Base-by-base conservation (phyloP, 2,797 vertebrate genomes). In the Sebastes miniatus region DNA sequence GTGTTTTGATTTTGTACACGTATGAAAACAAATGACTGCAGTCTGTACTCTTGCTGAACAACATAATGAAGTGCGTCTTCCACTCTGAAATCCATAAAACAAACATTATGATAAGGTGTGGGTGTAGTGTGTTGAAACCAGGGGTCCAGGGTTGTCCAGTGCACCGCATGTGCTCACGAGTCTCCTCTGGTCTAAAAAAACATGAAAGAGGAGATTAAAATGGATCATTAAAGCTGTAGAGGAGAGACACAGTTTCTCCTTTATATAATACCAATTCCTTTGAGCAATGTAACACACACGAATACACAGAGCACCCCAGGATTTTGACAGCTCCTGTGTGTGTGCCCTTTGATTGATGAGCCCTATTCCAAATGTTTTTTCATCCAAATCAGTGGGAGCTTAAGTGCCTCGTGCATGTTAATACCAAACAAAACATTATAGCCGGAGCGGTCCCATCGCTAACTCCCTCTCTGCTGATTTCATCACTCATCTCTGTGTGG, bases 351-450 rank as follows among this genome's bases (percentile, higher is more conserved):
- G 95, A 96, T 95, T 95, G 95, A 96, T 96, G 95, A 94, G 90
- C 90, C 80, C 86, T 80, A 89, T 93, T 93, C 94, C 89, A 94
- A 95, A 96, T 94, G 94, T 95, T 95, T 95, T 94, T 92, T 92
- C 84, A 90, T 93, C 91, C 92, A 93, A 91, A 94, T 94, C 95
- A 96, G 95, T 95, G 95, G 95, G 95, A 95, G 95, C 94, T 94
- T 90, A 94, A 95, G 91, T 94, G 95, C 91, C 83, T 91, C 3
- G 78, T 88, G 93, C 92, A 95, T 95, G 91, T 94, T 95, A 96
- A 96, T 96, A 95, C 91, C 90, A 93, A 94, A 95, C 92, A 94
- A 91, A 94, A 95, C 95, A 95, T 95, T 94, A 47, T 47, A 95
- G 90, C 90, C 20, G 6, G 79, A 86, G 79, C 61, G 24, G 84